These are phyloP conservation scores for Calliopum simillimum DNA, from an alignment of 2,888 invertebrate species.

Conservation along the genomic window DNA sequence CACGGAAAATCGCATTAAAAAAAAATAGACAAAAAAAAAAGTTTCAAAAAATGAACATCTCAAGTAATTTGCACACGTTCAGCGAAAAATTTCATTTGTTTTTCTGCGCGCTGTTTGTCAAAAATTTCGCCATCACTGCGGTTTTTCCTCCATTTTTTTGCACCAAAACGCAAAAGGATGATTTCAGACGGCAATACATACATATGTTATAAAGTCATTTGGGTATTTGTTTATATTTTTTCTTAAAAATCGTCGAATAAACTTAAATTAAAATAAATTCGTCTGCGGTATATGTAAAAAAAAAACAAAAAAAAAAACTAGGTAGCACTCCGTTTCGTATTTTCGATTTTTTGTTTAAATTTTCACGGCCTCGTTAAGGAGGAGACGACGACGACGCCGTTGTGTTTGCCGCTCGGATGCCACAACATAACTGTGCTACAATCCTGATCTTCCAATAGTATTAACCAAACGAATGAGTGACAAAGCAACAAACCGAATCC, in stretches of 20 bases:
- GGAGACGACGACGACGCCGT: background rate
- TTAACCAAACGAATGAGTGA: background rate
- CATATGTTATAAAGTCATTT: no score
- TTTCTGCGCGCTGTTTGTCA: slow-evolving; percentile 2
- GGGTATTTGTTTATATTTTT: no score
- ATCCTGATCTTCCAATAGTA: slow-evolving; percentile 7
- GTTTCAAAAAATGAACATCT: background rate
- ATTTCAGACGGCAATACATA: background rate
- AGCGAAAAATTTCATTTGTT: background rate
- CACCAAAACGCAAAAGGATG: background rate
- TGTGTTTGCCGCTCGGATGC: slow-evolving; percentile 23
- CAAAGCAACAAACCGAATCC: slow-evolving; percentile 12
- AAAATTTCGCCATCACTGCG: background rate
- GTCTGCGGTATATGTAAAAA: background rate
- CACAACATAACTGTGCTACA: slow-evolving; percentile 28
- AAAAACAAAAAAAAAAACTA: background rate
- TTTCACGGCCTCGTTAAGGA: background rate
- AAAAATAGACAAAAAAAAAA: background rate
- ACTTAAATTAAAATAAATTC: no score
- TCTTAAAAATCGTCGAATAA: no score
- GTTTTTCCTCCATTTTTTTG: background rate
- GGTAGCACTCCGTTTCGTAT: background rate
- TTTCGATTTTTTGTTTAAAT: background rate
- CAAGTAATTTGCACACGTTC: background rate
- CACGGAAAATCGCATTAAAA: no score